Base-by-base conservation (phyloP, 1,140 invertebrate species). In the Camponotus floridanus region DNA sequence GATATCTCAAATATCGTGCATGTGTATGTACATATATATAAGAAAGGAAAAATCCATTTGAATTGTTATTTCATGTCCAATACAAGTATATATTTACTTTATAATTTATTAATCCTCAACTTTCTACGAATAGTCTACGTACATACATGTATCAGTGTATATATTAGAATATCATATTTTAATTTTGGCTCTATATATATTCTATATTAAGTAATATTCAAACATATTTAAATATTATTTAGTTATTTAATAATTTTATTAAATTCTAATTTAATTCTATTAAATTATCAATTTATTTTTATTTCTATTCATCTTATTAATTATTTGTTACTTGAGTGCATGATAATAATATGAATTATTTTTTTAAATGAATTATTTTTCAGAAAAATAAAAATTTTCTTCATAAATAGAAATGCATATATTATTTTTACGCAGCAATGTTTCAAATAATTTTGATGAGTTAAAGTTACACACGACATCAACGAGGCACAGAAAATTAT, bases 401-500 rank as follows among this genome's bases (percentile, higher is more conserved):
- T 61, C 13, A 13, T 13, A 81, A 73, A 31, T 81, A 21, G 13
- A 73, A 45, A 48, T 31, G 57, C 15, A 36, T 3, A n/a, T 48
- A 18, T 80, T 45, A 1, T 85, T 59, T 67, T 48, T 5, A 2
- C 26, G 18, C 36, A 18, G 26, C 11, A 68, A 42, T 13, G 31
- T 68, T 68, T 39, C 6, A 74, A 61, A 62, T 71, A 81, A 81
- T 73, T 73, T 74, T 74, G 5, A 48, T 11, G 36, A 9, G n/a
- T 26, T 26, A 2, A 42, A 42, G 61, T 85, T 67, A 79, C 42
- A n/a, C 18, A 51, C 13, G 7, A 68, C 9, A 31, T 31, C 2
- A 21, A 42, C 7, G 48, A 51, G 15, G 48, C 13, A 62, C 79
- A 83, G 79, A 39, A 83, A 83, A 83, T 83, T 83, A 61, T 74